Conservation (phyloP, 2,797 vertebrate genomes). For the Lepilemur ruficaudatus region DNA sequence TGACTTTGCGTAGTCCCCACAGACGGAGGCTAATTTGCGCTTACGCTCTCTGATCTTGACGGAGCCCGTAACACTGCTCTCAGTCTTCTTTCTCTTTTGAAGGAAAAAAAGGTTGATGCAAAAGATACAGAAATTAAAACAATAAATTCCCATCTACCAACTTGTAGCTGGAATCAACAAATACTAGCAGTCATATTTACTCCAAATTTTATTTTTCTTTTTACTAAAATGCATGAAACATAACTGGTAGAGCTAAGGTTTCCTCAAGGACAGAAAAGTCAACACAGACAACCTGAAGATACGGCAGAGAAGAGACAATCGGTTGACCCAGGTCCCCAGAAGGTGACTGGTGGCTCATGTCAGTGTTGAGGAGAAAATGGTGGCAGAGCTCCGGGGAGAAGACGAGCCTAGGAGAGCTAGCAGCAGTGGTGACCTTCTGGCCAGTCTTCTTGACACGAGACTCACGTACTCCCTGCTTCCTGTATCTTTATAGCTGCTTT, state of each 20-base stretch:
- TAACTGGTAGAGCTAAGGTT: neutral
- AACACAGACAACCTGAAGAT: neutral
- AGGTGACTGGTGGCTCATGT: neutral
- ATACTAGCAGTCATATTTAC: neutral
- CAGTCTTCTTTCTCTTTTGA: neutral
- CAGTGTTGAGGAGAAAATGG: neutral
- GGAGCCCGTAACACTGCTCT: neutral
- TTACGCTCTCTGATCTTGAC: neutral
- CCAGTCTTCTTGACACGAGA: too few species aligned
- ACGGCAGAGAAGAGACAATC: neutral
- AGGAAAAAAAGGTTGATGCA: neutral
- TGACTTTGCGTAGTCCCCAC: neutral
- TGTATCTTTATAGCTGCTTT: too few species aligned
- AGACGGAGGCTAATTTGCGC: neutral
- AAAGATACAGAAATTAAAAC: constrained; percentile 17
- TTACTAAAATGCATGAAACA: neutral
- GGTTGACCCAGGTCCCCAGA: neutral
- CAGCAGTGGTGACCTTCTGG: too few species aligned
- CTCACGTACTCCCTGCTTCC: too few species aligned
- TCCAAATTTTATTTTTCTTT: constrained; percentile 36
- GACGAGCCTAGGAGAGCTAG: neutral
- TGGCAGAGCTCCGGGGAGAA: neutral
- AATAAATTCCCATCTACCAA: neutral
- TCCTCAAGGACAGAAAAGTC: neutral
- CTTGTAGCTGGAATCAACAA: neutral